A percentile compares a stretch with the other conserved stretches of the same genome.
Conservation (phyloP, 2,888 invertebrate species). For the Harpagoxenus sublaevis region DNA sequence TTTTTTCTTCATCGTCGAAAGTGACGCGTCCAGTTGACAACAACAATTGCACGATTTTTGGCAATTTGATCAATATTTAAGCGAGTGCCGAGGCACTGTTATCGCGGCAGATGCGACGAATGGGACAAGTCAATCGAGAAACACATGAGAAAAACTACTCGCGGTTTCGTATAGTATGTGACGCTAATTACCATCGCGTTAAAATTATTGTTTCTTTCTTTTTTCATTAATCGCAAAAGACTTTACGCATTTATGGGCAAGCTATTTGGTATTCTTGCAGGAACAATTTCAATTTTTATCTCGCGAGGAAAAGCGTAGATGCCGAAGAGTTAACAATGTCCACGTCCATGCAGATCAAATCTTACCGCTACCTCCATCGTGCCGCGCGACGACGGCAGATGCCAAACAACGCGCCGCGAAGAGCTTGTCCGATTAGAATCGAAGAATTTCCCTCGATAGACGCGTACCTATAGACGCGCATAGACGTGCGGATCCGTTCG, state of each 20-base stretch:
- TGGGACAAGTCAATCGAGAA: background rate
- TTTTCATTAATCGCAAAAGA: background rate
- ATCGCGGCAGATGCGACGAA: background rate
- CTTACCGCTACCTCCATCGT: slow-evolving; percentile 18
- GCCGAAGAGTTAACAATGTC: slow-evolving; percentile 39
- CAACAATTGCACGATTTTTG: slow-evolving; percentile 24
- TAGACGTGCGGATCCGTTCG: slow-evolving; percentile 58
- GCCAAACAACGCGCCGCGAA: slow-evolving; percentile 39
- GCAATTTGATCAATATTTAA: background rate
- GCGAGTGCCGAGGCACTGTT: background rate
- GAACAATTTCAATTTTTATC: slow-evolving; percentile 12
- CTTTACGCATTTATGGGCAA: background rate
- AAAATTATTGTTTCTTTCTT: background rate
- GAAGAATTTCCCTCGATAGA: slow-evolving; percentile 62
- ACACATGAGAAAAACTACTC: slow-evolving; percentile 9
- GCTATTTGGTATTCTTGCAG: background rate
- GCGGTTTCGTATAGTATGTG: slow-evolving; percentile 11
- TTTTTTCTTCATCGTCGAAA: slow-evolving; percentile 38
- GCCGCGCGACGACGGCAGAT: slow-evolving; percentile 29
- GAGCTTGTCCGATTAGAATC: slow-evolving; percentile 61
- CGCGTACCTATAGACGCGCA: slow-evolving; percentile 32
- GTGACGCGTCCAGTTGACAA: background rate
- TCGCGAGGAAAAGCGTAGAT: background rate
- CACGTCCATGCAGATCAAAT: slow-evolving; percentile 33
- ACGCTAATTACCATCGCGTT: slow-evolving; percentile 22